Evolutionary conservation across 2,113 vertebrate genomes (phyloP).

Genomic region (Lota lota): DNA sequence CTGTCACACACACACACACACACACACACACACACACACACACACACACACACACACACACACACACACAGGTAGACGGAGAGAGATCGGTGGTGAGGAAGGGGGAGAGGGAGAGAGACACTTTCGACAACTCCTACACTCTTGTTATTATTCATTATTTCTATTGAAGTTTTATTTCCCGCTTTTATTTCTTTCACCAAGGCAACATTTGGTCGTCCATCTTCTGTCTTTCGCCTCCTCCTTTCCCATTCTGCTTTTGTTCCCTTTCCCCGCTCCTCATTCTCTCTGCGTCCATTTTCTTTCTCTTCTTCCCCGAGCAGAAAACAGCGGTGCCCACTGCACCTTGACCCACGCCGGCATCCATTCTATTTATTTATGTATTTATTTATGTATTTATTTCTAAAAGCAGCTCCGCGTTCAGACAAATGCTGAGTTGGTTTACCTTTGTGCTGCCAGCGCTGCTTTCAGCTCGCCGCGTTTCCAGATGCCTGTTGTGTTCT

Average conservation of each 20-base stretch:
- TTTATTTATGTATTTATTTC: background rate
- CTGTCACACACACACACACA: too few relatives aligned
- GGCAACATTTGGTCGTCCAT: too few relatives aligned
- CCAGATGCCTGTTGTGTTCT: constrained; percentile 22
- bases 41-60: too few relatives aligned
- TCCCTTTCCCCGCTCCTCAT: background rate
- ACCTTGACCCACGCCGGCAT: constrained; percentile 32
- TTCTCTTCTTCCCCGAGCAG: constrained; percentile 29
- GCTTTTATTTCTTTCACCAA: too few relatives aligned
- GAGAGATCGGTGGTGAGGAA: too few relatives aligned
- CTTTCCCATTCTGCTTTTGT: background rate
- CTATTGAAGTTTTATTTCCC: background rate
- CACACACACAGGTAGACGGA: too few relatives aligned
- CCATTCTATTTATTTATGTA: background rate
- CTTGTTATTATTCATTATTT: too few relatives aligned
- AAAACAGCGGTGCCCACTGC: constrained; percentile 38
- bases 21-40: too few relatives aligned
- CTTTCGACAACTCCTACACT: too few relatives aligned
- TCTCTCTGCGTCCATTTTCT: constrained; percentile 24
- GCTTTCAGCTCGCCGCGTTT: constrained; percentile 16
- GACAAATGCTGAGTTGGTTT: constrained; percentile 43
- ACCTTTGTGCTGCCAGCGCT: constrained; percentile 46
- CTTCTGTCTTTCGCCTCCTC: background rate
- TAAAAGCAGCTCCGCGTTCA: constrained; percentile 46
- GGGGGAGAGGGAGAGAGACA: too few relatives aligned